Conservation (phyloP, 1,140 invertebrate species). For the Drepana arcuata region DNA sequence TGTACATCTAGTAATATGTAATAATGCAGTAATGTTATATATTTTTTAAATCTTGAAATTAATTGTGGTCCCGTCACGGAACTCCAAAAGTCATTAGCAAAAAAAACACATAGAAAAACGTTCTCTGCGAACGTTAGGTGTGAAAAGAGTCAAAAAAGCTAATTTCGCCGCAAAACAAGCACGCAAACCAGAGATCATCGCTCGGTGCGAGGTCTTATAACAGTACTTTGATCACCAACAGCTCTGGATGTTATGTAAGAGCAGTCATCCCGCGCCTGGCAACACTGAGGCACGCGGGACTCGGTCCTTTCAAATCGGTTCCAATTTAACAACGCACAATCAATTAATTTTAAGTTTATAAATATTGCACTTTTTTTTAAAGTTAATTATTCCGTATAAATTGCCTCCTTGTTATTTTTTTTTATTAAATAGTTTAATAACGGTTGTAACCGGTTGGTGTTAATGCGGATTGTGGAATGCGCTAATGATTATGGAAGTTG, state of each 20-base stretch:
- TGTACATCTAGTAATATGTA: no score
- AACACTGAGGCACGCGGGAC: conserved; percentile 24
- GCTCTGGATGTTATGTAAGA: conserved; percentile 54
- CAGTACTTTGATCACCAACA: conserved; percentile 43
- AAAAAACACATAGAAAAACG: not conserved
- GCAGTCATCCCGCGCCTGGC: conserved; percentile 41
- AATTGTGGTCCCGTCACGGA: no score
- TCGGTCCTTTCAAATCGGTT: no score
- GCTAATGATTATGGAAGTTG: conserved; percentile 23
- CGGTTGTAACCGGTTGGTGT: no score
- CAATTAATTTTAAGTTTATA: no score
- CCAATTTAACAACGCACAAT: no score
- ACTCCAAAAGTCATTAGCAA: not conserved
- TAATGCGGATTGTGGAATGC: conserved; percentile 1
- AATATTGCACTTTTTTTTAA: no score
- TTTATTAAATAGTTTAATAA: no score
- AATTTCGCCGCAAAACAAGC: conserved; percentile 65
- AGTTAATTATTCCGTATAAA: no score
- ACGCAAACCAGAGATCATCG: conserved; percentile 62
- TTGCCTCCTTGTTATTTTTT: no score
- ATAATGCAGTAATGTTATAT: no score
- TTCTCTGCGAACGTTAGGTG: conserved; percentile 11
- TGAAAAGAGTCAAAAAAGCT: conserved; percentile 41
- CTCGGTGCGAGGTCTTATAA: conserved; percentile 60
- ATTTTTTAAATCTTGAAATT: no score